Evolutionary conservation across 2,113 vertebrate species (phyloP), one percentile per base, ranked within the genome.

Genomic region (Antigone vipio): DNA sequence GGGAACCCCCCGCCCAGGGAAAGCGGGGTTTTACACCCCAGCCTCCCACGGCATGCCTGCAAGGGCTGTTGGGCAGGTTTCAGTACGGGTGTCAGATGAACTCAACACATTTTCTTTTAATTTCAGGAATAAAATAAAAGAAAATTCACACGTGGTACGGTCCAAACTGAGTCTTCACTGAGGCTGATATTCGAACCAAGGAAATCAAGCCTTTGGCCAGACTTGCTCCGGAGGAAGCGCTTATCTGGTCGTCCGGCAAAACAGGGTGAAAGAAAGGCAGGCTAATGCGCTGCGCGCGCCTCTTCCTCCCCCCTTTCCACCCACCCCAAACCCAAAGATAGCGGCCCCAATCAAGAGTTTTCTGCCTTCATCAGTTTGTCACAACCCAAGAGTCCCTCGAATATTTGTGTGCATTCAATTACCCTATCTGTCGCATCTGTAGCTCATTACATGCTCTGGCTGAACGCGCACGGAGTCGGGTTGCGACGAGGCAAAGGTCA

Each of bases 381-480:
- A 32, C 58, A 92, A 38, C 27, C 75, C 29, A 21, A 74, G 38
- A 88, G 81, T 32, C 67, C 22, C 72, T 71, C 47, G 42, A 38
- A 14, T 29, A n/a, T 17, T 45, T 86, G 92, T 38, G 89, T 15
- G 83, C 47, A 30, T 71, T 93, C 45, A 76, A 27, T 87, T 87
- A 47, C n/a, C 80, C 75, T 73, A 38, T 42, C 96, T 59, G 68
- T 53, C 73, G 20, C 97, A 98, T 97, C 95, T 97, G 97, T 66
- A 62, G 24, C 93, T 97, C 93, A 89, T 98, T 97, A 97, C 93
- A 96, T 86, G 92, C 93, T 92, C 96, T 9, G 45, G 62, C 90
- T 93, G 92, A 93, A 42, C 29, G 12, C 12, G 77, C 20, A 1
- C 9, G 49, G 92, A 95, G 84, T 97, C 84, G 2, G 88, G 86